Conservation (phyloP, 1,140 invertebrate species). For the Orchestia grillus region DNA sequence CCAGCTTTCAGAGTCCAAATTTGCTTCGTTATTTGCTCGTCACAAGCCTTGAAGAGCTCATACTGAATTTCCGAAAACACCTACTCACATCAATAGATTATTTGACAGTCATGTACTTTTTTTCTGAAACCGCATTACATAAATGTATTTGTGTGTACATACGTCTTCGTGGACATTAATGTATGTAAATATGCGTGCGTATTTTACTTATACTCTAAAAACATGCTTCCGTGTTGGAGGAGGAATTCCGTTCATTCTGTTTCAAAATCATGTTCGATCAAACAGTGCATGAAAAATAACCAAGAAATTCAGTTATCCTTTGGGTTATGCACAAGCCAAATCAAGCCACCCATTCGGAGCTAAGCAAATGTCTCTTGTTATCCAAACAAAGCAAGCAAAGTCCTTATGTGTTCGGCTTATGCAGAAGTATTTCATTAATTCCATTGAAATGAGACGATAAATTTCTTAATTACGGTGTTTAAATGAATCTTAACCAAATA, state of each 20-base stretch:
- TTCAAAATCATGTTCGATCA: not conserved
- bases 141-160: not conserved
- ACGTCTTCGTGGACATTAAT: not conserved
- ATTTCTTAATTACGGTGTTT: too few relatives aligned
- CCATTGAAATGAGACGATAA: too few relatives aligned
- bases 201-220: not conserved
- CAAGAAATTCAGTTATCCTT: not conserved
- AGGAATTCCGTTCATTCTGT: not conserved
- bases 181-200: not conserved
- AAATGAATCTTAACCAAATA: too few relatives aligned
- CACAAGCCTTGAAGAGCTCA: not conserved
- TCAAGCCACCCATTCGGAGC: not conserved
- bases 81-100: not conserved
- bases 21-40: not conserved
- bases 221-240: too few relatives aligned
- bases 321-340: not conserved
- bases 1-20: not conserved
- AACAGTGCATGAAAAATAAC: not conserved
- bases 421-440: too few relatives aligned
- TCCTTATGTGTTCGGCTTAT: too few relatives aligned
- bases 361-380: not conserved
- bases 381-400: not conserved
- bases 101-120: not conserved
- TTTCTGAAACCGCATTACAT: not conserved
- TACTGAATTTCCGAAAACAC: not conserved